Percentiles rank a stretch among this genome's conserved stretches.
phyloP scores from a whole-genome alignment of 2,797 vertebrate genomes.

The Acrossocheilus fasciatus region DNA sequence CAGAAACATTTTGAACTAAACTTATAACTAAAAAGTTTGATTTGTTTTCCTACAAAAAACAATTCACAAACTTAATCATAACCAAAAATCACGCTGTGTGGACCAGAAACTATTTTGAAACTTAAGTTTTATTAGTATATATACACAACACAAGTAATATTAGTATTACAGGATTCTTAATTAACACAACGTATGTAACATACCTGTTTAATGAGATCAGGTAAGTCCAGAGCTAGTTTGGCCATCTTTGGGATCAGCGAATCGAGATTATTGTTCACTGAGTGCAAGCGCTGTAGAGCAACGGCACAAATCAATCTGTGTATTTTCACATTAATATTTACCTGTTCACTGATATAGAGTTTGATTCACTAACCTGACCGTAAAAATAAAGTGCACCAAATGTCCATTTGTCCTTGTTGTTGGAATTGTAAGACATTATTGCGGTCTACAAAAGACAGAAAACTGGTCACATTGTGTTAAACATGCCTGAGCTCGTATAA shows the following conservation, averaged over 20 bases:
- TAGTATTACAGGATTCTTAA: neutral
- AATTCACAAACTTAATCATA: no score
- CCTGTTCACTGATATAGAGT: neutral
- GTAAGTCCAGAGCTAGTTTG: constrained; percentile 68
- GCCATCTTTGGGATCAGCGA: constrained; percentile 70
- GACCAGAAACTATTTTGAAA: neutral
- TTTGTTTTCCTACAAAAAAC: neutral
- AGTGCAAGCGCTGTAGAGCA: constrained; percentile 36
- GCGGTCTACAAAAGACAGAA: constrained; percentile 58
- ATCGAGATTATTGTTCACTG: constrained; percentile 18
- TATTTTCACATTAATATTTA: neutral
- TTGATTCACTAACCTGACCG: constrained; percentile 63
- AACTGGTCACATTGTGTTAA: neutral
- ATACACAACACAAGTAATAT: no score
- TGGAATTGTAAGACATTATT: constrained; percentile 70
- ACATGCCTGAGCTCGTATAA: neutral
- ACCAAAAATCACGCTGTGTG: neutral
- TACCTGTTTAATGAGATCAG: constrained; percentile 63
- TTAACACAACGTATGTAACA: neutral
- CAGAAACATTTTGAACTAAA: neutral
- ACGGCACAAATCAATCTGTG: constrained; percentile 5
- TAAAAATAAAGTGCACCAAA: constrained; percentile 69
- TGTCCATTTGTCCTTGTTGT: constrained; percentile 66
- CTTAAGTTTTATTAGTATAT: neutral
- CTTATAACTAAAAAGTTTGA: neutral